phyloP scores from a whole-genome alignment of 1,140 invertebrate species.

The Pygmarrhopalites habei region DNA sequence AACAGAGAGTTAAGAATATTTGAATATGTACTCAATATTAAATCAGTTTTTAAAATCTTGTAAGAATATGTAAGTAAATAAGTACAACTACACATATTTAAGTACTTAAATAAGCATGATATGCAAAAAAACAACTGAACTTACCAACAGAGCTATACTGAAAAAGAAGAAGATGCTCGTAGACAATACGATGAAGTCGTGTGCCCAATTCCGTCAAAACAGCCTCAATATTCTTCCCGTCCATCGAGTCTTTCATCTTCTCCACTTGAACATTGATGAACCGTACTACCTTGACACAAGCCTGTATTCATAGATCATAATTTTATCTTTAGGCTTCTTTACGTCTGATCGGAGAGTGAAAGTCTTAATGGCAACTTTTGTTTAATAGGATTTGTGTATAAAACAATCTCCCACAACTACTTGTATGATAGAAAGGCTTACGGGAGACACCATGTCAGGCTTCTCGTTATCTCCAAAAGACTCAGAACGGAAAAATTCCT shows the following conservation, averaged over 20 bases:
- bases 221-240: conserved; percentile 85
- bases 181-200: conserved; percentile 85
- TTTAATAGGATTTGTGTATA: no score
- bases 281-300: conserved; percentile 78
- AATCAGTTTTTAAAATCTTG: no score
- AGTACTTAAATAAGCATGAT: no score
- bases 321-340: no score
- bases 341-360: no score
- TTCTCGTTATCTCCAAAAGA: conserved; percentile 46
- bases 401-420: no score
- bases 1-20: conserved; percentile 2
- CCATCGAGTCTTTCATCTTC: conserved; percentile 74
- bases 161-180: conserved; percentile 90
- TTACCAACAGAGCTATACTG: conserved; percentile 88
- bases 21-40: no score
- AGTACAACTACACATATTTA: no score
- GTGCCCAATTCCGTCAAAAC: conserved; percentile 83
- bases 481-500: conserved; percentile 87
- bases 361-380: no score
- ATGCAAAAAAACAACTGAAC: not conserved
- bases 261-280: conserved; percentile 70
- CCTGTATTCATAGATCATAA: no score
- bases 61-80: no score
- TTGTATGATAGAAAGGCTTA: no score
- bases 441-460: conserved; percentile 42